Evolutionary conservation across 2,888 invertebrate genomes (phyloP).

Genomic region (Piscicola geometra): DNA sequence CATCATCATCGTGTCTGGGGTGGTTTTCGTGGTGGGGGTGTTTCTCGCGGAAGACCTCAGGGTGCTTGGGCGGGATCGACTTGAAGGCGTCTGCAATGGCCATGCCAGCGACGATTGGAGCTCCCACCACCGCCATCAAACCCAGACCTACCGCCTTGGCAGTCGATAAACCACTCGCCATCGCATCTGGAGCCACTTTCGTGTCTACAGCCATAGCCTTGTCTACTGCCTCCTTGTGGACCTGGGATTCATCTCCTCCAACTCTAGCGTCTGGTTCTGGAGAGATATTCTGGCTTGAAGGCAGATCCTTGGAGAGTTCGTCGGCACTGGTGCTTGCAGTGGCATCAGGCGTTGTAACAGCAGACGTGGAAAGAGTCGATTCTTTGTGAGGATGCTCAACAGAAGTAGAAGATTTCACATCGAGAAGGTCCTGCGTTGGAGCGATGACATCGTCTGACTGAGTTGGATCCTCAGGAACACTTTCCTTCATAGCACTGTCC

Average conservation of each 20-base stretch:
- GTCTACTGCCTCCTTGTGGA: neutral
- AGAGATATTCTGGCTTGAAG: neutral
- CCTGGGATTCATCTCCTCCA: neutral
- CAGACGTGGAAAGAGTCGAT: neutral
- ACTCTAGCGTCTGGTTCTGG: neutral
- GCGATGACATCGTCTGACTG: neutral
- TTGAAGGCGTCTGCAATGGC: slow-evolving; percentile 69
- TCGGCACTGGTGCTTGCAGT: neutral
- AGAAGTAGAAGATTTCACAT: too few relatives aligned
- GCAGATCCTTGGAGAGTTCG: neutral
- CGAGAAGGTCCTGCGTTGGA: neutral
- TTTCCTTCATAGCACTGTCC: neutral
- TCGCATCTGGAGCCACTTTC: neutral
- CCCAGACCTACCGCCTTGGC: slow-evolving; percentile 45
- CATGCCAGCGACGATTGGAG: slow-evolving; percentile 78
- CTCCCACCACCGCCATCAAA: slow-evolving; percentile 77
- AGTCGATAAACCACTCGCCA: slow-evolving; percentile 18
- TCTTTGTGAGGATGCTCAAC: too few relatives aligned
- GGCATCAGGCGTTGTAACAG: neutral
- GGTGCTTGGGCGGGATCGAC: slow-evolving; percentile 26
- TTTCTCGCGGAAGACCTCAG: slow-evolving; percentile 21
- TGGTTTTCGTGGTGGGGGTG: slow-evolving; percentile 23
- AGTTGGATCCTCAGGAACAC: too few relatives aligned
- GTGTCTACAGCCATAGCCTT: neutral
- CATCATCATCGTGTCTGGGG: neutral